Evolutionary conservation across 1,140 invertebrate genomes (phyloP).

Genomic region (Aphis gossypii): DNA sequence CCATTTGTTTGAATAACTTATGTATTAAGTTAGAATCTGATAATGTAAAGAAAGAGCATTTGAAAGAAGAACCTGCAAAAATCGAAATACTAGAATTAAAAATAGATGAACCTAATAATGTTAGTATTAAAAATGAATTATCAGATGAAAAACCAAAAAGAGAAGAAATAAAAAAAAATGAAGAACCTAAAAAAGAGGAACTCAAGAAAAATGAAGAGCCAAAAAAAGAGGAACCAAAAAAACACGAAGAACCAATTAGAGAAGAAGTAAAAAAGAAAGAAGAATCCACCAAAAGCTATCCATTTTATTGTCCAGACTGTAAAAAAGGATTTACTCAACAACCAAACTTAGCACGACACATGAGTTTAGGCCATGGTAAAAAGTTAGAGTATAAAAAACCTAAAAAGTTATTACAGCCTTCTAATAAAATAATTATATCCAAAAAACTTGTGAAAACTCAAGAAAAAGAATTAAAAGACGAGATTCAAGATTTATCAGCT

Average conservation of each 20-base stretch:
- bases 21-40: conserved; percentile 54
- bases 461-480: conserved; percentile 54
- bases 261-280: conserved; percentile 29
- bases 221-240: neutral
- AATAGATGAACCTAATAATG: neutral
- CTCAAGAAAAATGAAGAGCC: neutral
- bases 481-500: conserved; percentile 51
- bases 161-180: neutral
- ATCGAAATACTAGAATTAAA: conserved; percentile 38
- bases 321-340: conserved; percentile 56
- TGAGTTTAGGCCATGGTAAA: conserved; percentile 56
- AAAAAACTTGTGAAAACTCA: conserved; percentile 53
- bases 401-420: conserved; percentile 30
- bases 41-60: neutral
- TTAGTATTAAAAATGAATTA: neutral
- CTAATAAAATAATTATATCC: conserved; percentile 23
- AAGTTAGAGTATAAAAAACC: conserved; percentile 52
- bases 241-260: conserved; percentile 29
- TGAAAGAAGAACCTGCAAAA: conserved; percentile 39
- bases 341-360: conserved; percentile 50
- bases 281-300: conserved; percentile 26
- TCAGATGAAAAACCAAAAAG: neutral
- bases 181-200: conserved; percentile 33
- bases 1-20: conserved; percentile 56
- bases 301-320: conserved; percentile 48